Evolutionary conservation across 2,797 vertebrate species (phyloP).

Genomic region (Knipowitschia caucasica): DNA sequence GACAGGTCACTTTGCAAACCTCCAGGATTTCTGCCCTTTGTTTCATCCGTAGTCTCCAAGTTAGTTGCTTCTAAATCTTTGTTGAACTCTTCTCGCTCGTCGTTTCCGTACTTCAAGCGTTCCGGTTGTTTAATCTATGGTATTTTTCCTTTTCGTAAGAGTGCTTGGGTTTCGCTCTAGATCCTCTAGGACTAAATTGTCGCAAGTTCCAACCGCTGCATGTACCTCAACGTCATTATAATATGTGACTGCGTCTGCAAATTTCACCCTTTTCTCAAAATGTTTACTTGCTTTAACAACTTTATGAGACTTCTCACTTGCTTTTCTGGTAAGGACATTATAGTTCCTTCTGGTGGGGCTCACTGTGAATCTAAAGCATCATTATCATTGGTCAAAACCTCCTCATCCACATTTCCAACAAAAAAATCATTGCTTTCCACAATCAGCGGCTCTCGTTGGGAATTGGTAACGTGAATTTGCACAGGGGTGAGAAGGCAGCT

Average conservation of each 20-base stretch:
- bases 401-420: slow-evolving; percentile 6
- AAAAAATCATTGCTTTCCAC: slow-evolving; percentile 15
- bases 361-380: slow-evolving; percentile 24
- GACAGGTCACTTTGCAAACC: not conserved
- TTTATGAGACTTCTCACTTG: not conserved
- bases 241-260: slow-evolving; percentile 37
- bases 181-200: slow-evolving; percentile 7
- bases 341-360: slow-evolving; percentile 11
- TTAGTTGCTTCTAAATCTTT: slow-evolving; percentile 7
- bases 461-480: not conserved
- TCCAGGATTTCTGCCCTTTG: not conserved
- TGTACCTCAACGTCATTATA: slow-evolving; percentile 19
- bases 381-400: slow-evolving; percentile 9
- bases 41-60: not conserved
- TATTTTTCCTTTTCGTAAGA: slow-evolving; percentile 36
- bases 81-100: not conserved
- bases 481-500: not conserved
- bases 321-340: not conserved
- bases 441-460: slow-evolving; percentile 14
- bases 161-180: not conserved
- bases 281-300: not conserved
- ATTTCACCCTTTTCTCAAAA: slow-evolving; percentile 40
- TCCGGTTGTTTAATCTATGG: slow-evolving; percentile 7
- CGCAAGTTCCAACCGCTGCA: slow-evolving; percentile 11
- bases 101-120: slow-evolving; percentile 29